Conservation (phyloP, 2,113 vertebrate species). For the Toxotes chatareus region DNA sequence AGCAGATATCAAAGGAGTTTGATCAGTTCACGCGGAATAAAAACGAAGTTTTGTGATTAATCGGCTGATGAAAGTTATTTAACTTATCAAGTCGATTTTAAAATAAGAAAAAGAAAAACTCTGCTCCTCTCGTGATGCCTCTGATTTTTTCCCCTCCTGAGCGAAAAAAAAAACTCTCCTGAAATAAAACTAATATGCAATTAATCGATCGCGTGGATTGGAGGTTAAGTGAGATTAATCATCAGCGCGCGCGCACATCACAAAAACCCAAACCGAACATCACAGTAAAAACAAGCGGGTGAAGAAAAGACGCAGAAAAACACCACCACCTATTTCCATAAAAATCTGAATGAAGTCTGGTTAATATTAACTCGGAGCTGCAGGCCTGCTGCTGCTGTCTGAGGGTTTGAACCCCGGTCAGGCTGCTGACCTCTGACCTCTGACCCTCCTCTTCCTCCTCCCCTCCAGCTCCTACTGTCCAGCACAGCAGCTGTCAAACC, state of each 20-base stretch:
- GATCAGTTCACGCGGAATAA: not conserved
- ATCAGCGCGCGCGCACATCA: not conserved
- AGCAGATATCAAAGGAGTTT: not conserved
- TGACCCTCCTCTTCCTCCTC: constrained; percentile 20
- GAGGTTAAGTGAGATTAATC: not conserved
- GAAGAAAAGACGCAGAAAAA: too few relatives aligned
- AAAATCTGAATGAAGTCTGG: not conserved
- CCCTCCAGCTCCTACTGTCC: constrained; percentile 28
- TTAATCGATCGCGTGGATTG: constrained; percentile 15
- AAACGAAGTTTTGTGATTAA: not conserved
- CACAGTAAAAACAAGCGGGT: too few relatives aligned
- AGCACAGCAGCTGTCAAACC: constrained; percentile 48
- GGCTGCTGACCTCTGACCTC: constrained; percentile 66
- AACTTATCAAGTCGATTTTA: too few relatives aligned
- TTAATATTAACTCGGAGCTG: constrained; percentile 16
- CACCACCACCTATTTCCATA: not conserved
- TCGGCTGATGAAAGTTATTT: too few relatives aligned
- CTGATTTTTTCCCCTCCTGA: too few relatives aligned
- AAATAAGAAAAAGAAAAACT: too few relatives aligned
- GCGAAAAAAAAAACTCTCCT: too few relatives aligned
- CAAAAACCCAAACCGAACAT: too few relatives aligned
- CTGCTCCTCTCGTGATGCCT: too few relatives aligned
- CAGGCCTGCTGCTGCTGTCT: constrained; percentile 34
- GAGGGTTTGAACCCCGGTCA: not conserved
- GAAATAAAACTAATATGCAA: not conserved